Conservation (phyloP, 2,113 vertebrate species). For the Propithecus coquereli region DNA sequence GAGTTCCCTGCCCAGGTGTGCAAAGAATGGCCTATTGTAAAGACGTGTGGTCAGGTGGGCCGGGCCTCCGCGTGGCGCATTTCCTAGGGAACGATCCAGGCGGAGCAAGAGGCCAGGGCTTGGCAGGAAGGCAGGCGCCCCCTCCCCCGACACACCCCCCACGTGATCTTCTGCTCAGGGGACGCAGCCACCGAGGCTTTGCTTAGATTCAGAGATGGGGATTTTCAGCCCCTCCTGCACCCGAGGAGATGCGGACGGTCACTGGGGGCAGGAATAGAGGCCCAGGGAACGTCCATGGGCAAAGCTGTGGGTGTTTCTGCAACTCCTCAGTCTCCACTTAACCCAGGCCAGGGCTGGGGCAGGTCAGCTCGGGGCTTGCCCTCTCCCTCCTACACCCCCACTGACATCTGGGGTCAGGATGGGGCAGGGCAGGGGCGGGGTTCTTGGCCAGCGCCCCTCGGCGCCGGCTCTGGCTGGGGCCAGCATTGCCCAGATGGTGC, state of each 20-base stretch:
- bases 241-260: rapidly evolving
- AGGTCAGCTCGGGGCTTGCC: rapidly evolving
- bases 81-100: neutral
- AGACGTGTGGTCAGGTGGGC: neutral
- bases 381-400: neutral
- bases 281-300: neutral
- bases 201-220: rapidly evolving
- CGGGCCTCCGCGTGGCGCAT: neutral
- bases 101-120: neutral
- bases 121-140: neutral
- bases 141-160: neutral
- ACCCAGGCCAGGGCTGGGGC: neutral
- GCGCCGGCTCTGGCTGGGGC: neutral
- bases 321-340: neutral
- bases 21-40: conserved; percentile 54
- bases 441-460: rapidly evolving
- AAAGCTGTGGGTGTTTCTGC: rapidly evolving
- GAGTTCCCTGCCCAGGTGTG: neutral
- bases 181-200: rapidly evolving
- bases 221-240: rapidly evolving
- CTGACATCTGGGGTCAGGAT: neutral
- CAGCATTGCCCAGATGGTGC: rapidly evolving
- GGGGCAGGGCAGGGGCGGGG: neutral
- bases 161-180: neutral
- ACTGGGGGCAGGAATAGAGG: rapidly evolving